Conservation (phyloP, 2,888 invertebrate species). For the Lordiphosa andalusiaca region DNA sequence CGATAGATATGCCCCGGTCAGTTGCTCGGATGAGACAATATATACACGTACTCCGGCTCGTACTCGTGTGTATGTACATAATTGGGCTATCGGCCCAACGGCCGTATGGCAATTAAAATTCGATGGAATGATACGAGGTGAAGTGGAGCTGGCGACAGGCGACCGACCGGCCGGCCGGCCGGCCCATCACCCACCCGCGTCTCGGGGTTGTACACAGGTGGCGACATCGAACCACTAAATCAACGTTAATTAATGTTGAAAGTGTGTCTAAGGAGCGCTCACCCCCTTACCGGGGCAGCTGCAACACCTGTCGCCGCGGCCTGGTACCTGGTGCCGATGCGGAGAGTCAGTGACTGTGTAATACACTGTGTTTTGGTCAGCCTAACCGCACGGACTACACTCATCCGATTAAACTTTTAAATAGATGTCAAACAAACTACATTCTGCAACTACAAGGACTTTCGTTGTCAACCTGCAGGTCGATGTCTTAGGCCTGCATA, state of each 20-base stretch:
- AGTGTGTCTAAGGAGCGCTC: constrained; percentile 16
- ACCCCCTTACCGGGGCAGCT: constrained; percentile 9
- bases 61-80: constrained; percentile 53
- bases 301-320: constrained; percentile 60
- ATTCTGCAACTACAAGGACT: constrained; percentile 70
- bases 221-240: constrained; percentile 8
- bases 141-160: constrained; percentile 18
- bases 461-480: constrained; percentile 40
- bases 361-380: constrained; percentile 70
- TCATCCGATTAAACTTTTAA: constrained; percentile 77
- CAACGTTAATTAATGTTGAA: constrained; percentile 35
- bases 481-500: constrained; percentile 65
- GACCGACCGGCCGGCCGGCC: constrained; percentile 40
- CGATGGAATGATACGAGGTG: constrained; percentile 39
- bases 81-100: constrained; percentile 45
- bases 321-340: constrained; percentile 36
- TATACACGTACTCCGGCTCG: constrained; percentile 1
- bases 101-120: constrained; percentile 38
- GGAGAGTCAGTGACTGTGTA: constrained; percentile 70
- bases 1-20: constrained; percentile 30
- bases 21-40: constrained; percentile 26
- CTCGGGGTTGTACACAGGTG: constrained; percentile 1
- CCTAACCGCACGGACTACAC: constrained; percentile 75
- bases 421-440: constrained; percentile 76
- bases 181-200: constrained; percentile 33